phyloP scores from a whole-genome alignment of 2,888 invertebrate genomes.

The Sesia bembeciformis region DNA sequence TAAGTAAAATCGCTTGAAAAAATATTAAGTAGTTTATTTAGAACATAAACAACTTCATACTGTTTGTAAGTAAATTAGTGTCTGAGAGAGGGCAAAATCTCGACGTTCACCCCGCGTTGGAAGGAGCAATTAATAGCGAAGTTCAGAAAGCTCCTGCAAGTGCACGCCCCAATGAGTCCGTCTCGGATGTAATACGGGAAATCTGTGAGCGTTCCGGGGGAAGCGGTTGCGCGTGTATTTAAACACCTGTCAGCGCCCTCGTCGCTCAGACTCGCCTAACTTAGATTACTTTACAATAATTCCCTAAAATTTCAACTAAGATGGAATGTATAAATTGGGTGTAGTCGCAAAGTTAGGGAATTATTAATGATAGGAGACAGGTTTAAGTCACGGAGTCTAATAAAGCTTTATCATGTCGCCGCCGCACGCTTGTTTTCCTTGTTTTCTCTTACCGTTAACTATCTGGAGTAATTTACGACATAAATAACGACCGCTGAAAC shows the following conservation, averaged over 20 bases:
- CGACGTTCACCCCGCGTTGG: slow-evolving; percentile 11
- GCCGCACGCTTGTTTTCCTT: slow-evolving; percentile 35
- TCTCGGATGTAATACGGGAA: slow-evolving; percentile 38
- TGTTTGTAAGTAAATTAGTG: not conserved
- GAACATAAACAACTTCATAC: not conserved
- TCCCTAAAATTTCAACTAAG: slow-evolving; percentile 44
- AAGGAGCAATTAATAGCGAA: slow-evolving; percentile 34
- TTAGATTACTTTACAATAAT: slow-evolving; percentile 71
- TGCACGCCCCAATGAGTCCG: slow-evolving; percentile 37
- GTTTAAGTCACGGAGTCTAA: slow-evolving; percentile 33
- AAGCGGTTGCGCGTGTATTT: slow-evolving; percentile 48
- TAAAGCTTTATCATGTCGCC: slow-evolving; percentile 43
- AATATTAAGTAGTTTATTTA: not conserved
- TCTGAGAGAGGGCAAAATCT: not conserved
- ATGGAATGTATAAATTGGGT: slow-evolving; percentile 54
- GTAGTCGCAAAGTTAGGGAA: slow-evolving; percentile 49
- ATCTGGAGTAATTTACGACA: slow-evolving; percentile 41
- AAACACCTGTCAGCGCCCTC: slow-evolving; percentile 61
- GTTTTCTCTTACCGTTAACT: slow-evolving; percentile 35
- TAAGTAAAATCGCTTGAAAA: not conserved
- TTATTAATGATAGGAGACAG: slow-evolving; percentile 44
- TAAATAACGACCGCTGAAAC: slow-evolving; percentile 39
- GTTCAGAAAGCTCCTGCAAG: slow-evolving; percentile 35
- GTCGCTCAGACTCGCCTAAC: slow-evolving; percentile 52
- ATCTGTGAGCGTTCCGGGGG: slow-evolving; percentile 29